Conservation (phyloP, 2,888 invertebrate genomes). For the Dolichomitus sp. region DNA sequence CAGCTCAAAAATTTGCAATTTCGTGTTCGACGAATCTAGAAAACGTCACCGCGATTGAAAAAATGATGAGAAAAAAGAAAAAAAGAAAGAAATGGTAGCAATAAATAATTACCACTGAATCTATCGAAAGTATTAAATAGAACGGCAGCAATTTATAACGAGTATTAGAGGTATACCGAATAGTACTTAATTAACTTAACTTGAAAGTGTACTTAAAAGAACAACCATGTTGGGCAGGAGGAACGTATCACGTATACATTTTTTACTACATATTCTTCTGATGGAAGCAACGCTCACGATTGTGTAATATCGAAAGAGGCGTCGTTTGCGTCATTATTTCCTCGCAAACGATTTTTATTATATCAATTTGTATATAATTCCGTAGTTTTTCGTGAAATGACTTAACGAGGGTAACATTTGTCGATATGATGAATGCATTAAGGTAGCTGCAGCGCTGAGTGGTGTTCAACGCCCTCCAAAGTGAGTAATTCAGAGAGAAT, state of each 20-base stretch:
- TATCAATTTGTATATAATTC: slow-evolving; percentile 52
- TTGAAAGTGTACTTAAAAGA: slow-evolving; percentile 77
- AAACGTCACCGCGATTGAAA: slow-evolving; percentile 13
- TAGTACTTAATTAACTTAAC: slow-evolving; percentile 78
- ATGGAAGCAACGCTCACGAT: background rate
- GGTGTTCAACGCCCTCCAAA: too few species aligned
- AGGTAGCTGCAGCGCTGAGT: too few species aligned
- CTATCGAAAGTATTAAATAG: slow-evolving; percentile 76
- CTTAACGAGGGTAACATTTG: slow-evolving; percentile 22
- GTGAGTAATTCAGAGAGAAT: too few species aligned
- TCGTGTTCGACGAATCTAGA: slow-evolving; percentile 11
- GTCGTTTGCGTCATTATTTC: background rate
- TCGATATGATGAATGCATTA: slow-evolving; percentile 8
- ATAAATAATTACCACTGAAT: slow-evolving; percentile 72
- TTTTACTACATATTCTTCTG: slow-evolving; percentile 26
- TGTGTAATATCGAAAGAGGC: slow-evolving; percentile 4
- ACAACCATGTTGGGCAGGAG: slow-evolving; percentile 50
- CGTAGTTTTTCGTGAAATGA: slow-evolving; percentile 37
- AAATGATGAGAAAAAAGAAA: background rate
- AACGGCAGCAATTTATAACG: slow-evolving; percentile 74
- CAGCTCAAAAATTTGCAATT: slow-evolving; percentile 14
- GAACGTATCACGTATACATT: slow-evolving; percentile 24
- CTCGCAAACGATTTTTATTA: slow-evolving; percentile 17
- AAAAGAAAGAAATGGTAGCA: slow-evolving; percentile 31
- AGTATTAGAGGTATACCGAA: slow-evolving; percentile 75